Evolutionary conservation across 2,113 vertebrate species (phyloP).

Genomic region (Marmota flaviventris): DNA sequence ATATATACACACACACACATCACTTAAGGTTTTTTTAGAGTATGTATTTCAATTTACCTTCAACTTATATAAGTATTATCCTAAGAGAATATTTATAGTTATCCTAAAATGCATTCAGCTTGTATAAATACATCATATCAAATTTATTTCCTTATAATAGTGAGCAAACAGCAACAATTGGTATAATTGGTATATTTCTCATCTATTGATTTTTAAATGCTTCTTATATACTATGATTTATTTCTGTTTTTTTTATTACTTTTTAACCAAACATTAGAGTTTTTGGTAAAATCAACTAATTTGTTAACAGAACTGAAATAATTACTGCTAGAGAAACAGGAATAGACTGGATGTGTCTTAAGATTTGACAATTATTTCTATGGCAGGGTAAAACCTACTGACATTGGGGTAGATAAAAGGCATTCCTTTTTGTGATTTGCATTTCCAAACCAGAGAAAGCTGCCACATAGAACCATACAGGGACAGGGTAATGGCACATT

Average conservation of each 20-base stretch:
- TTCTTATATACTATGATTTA: background rate
- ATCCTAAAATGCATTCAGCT: background rate
- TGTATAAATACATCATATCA: background rate
- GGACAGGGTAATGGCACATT: background rate
- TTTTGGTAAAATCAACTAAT: background rate
- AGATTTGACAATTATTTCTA: background rate
- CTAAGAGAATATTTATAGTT: background rate
- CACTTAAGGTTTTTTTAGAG: background rate
- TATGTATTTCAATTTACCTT: background rate
- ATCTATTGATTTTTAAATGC: background rate
- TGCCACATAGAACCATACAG: too few relatives aligned
- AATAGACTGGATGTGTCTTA: background rate
- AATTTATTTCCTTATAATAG: background rate
- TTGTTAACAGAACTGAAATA: background rate
- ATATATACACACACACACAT: too few relatives aligned
- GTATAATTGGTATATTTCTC: background rate
- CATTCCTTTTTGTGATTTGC: background rate
- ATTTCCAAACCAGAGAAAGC: background rate
- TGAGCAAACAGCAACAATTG: background rate
- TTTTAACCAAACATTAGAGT: background rate
- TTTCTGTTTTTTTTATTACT: background rate
- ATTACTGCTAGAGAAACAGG: background rate
- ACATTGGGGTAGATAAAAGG: rapidly evolving
- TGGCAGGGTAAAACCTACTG: background rate
- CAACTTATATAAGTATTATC: background rate